Percentiles rank a stretch among this genome's conserved stretches.
Evolutionary conservation across 1,140 invertebrate species (phyloP).

Genomic region (Listronotus oregonensis): DNA sequence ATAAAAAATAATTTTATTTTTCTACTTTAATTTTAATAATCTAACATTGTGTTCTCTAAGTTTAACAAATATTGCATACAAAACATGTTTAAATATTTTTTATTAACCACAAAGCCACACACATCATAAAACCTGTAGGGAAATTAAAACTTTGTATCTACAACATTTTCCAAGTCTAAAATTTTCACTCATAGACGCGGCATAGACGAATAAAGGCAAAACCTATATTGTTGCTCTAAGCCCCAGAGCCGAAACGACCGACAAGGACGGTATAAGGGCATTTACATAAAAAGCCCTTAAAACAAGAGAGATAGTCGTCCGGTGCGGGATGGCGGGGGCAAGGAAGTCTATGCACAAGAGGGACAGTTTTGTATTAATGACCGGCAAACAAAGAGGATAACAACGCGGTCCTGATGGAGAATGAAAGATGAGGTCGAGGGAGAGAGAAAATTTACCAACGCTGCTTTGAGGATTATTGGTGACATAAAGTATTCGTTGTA

Average conservation of each 20-base stretch:
- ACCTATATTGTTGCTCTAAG: constrained; percentile 12
- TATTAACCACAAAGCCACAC: no score
- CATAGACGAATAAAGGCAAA: constrained; percentile 6
- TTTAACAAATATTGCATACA: no score
- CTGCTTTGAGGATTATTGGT: constrained; percentile 22
- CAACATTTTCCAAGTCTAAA: not conserved
- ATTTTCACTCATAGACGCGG: constrained; percentile 6
- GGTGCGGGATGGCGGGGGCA: not conserved
- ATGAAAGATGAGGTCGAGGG: constrained; percentile 24
- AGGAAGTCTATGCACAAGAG: constrained; percentile 45
- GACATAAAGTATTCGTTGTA: constrained; percentile 5
- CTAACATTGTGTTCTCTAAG: no score
- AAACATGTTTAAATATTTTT: no score
- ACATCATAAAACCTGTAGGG: not conserved
- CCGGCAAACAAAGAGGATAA: constrained; percentile 47
- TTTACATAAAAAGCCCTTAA: constrained; percentile 27
- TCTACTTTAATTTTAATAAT: no score
- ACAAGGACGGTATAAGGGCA: constrained; percentile 22
- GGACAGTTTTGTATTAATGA: constrained; percentile 50
- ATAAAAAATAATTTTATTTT: no score
- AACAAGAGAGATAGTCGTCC: constrained; percentile 19
- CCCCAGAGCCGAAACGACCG: constrained; percentile 12
- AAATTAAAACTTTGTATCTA: not conserved
- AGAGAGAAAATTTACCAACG: constrained; percentile 2
- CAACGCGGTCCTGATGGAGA: constrained; percentile 22